These are phyloP conservation scores for Euclidia mi DNA, from an alignment of 2,888 invertebrate genomes.

Conservation along the genomic window DNA sequence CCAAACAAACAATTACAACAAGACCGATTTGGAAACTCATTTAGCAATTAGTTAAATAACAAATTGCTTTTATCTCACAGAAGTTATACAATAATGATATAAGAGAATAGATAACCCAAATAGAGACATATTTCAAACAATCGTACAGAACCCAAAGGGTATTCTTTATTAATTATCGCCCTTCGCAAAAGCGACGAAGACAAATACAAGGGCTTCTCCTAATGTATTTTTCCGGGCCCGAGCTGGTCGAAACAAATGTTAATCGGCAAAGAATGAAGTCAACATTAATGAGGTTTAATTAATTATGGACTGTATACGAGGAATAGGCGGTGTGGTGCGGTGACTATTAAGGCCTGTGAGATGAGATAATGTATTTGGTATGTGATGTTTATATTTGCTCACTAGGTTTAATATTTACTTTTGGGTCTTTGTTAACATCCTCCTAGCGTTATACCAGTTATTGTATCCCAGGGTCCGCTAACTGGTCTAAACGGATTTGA, in stretches of 20 bases:
- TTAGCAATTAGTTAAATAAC: slow-evolving; percentile 25
- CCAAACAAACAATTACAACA: slow-evolving; percentile 26
- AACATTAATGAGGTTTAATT: slow-evolving; percentile 82
- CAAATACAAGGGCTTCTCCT: no score
- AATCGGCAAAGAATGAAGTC: slow-evolving; percentile 89
- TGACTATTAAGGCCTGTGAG: no score
- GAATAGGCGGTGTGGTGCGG: no score
- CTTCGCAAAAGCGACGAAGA: slow-evolving; percentile 85
- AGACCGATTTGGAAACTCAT: no score
- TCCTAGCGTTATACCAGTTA: no score
- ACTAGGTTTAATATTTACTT: no score
- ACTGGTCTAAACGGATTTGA: no score
- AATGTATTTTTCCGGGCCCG: slow-evolving; percentile 84
- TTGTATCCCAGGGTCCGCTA: no score
- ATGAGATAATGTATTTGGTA: no score
- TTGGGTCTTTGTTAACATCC: no score
- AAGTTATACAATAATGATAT: slow-evolving; percentile 39
- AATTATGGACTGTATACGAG: slow-evolving; percentile 73
- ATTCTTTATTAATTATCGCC: slow-evolving; percentile 89
- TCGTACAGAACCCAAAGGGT: slow-evolving; percentile 84
- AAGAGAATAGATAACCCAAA: slow-evolving; percentile 61
- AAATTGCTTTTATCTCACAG: slow-evolving; percentile 34
- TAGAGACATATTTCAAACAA: slow-evolving; percentile 72
- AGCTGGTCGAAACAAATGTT: slow-evolving; percentile 87
- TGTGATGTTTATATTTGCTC: no score